Base-by-base conservation (phyloP, 2,888 invertebrate genomes). In the Sminthurinus aureus region DNA sequence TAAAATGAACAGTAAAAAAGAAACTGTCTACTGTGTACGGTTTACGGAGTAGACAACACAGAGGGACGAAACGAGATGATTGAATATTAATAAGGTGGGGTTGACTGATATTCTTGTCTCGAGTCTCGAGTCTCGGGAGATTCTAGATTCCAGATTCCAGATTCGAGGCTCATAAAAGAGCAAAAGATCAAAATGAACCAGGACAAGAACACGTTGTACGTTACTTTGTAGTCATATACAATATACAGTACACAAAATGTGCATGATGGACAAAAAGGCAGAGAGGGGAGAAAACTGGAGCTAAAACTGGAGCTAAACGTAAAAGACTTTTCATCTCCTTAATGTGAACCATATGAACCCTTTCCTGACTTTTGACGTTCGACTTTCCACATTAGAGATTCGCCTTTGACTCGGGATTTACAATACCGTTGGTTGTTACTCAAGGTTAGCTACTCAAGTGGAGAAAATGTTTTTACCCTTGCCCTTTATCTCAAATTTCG, bases 1-100 rank as follows among this genome's bases (percentile, higher is more conserved):
- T n/a, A n/a, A 38, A 6, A 4, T 38, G 38, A 1, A 38, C 38
- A 38, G 6, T 38, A 38, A 4, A 38, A 38, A n/a, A 52, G 9
- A 52, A 8, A 52, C 52, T 52, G 52, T 58, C 4, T 18, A 58
- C 18, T 4, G 6, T 38, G 38, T 38, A 38, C 38, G 6, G 6
- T 38, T 6, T 38, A 50, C 6, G 51, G 51, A 22, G 78, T 6
- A 1, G 79, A 79, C 4, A 66, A 64, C 18, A 67, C 67, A 20
- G 20, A 24, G 77, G n/a, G 52, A 81, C 58, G 74, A 81, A 38
- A 84, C 81, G 82, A 84, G 80, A 84, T 85, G 86, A 87, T 87
- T 87, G 87, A 87, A 87, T 87, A 86, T 87, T 87, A 87, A 87
- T 87, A 85, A 84, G 79, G 81, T 77, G 84, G 84, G 83, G 79